These are phyloP conservation scores for Nycticryphes semicollaris DNA, from an alignment of 2,113 vertebrate genomes.

Conservation along the genomic window DNA sequence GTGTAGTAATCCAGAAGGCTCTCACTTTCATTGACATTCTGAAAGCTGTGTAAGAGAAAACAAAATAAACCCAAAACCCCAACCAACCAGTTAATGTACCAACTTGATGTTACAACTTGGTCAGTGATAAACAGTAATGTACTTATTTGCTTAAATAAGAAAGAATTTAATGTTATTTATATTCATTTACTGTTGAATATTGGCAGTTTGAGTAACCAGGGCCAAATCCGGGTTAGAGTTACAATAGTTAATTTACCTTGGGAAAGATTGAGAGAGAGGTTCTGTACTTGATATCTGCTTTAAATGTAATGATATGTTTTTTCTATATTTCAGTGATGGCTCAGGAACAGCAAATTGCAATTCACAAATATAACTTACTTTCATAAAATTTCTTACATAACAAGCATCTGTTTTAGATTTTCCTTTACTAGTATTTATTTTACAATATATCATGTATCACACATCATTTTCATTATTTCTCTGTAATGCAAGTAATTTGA, in stretches of 20 bases:
- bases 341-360: background rate
- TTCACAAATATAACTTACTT: background rate
- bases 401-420: rapidly evolving
- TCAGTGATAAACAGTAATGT: background rate
- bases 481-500: background rate
- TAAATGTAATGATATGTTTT: background rate
- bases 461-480: background rate
- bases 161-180: background rate
- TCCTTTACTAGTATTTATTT: background rate
- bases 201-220: background rate
- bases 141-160: background rate
- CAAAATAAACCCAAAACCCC: background rate
- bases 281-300: background rate
- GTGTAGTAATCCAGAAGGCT: background rate
- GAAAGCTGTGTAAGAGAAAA: background rate
- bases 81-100: background rate
- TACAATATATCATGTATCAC: too few relatives aligned
- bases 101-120: rapidly evolving
- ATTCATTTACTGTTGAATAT: background rate
- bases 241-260: background rate
- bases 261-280: background rate
- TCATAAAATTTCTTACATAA: background rate
- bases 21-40: background rate
- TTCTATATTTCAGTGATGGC: background rate
- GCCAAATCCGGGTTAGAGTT: background rate